Base-by-base conservation (phyloP, 30 jellyfish, hydroid and myxozoan species). In the Sanderia malayensis region DNA sequence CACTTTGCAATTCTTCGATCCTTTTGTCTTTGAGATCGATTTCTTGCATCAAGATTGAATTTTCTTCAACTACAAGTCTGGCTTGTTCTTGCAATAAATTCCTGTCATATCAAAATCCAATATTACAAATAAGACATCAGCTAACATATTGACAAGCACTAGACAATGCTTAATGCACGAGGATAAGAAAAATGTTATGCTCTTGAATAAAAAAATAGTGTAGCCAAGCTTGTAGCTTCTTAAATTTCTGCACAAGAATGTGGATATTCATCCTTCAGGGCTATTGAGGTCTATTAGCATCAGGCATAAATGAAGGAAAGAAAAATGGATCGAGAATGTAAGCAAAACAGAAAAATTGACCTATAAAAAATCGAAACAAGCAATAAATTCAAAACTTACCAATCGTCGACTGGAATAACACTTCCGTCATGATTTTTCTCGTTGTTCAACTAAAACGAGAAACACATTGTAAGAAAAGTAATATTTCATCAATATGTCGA, bases 11-110 rank as follows among this genome's bases (percentile, higher is more conserved):
- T 59, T 80, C 92, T 46, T 70, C 83, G 20, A 61, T 61, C 58
- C 80, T 70, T 69, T 74, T 80, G 26, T 80, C 92, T 46, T 80
- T 80, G 25, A 80, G 71, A 44, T 80, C 92, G n/a, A 80, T 58
- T 61, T 80, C 84, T 41, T 80, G 84, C 92, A 80, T 80, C 45
- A 80, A 33, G n/a, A 80, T 68, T 13, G 84, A 25, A 28, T 80
- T 80, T 37, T 80, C 92, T 46, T 80, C 84, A 24, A 80, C 83
- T 0, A 80, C 92, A 53, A 80, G 61, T 55, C 61, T 80, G n/a
- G 92, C 92, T 28, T 80, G 92, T 30, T 68, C 92, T 61, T 80
- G 92, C 46, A 80, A 27, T 13, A 68, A 47, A 29, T 68, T 60
- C 92, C 92, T 80, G 24, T n/a, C n/a, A n/a, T n/a, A n/a, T n/a